Conservation (phyloP, 2,797 vertebrate species). For the Margarornis squamiger region DNA sequence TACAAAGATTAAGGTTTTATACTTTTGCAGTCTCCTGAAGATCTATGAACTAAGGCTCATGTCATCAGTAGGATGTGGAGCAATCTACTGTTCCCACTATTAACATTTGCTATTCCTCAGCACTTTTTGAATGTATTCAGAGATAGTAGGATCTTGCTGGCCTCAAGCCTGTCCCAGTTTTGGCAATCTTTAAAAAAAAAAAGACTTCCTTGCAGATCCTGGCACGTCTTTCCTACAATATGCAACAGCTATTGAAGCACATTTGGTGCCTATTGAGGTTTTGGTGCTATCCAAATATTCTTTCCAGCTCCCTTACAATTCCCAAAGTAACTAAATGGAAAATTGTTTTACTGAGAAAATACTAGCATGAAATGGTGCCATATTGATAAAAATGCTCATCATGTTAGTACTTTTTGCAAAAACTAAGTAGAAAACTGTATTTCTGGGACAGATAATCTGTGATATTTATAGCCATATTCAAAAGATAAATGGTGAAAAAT, state of each 20-base stretch:
- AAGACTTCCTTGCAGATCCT: not conserved
- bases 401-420: not conserved
- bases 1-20: not conserved
- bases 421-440: not conserved
- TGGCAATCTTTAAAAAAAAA: not conserved
- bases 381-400: not conserved
- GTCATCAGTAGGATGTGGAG: not conserved
- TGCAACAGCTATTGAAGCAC: not conserved
- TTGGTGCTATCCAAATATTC: not conserved
- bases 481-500: not conserved
- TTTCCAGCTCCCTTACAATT: not conserved
- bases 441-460: not conserved
- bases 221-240: not conserved
- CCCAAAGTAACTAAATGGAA: not conserved
- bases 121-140: not conserved
- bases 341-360: not conserved
- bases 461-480: not conserved
- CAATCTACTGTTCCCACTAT: not conserved
- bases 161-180: not conserved
- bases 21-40: not conserved
- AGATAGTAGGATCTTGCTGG: accelerated
- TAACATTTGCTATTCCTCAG: not conserved
- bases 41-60: not conserved
- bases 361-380: slow-evolving; percentile 13
- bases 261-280: not conserved